phyloP scores from a whole-genome alignment of 2,113 vertebrate genomes.

The Mustela lutreola region DNA sequence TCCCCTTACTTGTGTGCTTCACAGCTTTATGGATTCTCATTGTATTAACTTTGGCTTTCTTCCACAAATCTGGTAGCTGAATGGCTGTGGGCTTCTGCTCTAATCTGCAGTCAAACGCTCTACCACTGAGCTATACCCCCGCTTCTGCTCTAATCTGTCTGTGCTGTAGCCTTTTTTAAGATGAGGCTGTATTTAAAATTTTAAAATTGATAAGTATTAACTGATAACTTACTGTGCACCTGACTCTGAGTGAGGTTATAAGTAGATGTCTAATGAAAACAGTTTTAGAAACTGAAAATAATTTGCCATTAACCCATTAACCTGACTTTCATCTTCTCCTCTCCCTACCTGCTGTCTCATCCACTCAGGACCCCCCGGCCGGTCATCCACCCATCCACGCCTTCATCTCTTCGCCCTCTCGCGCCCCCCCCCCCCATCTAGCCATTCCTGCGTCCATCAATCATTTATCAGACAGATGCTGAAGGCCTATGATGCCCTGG shows the following conservation, averaged over 20 bases:
- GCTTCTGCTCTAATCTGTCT: neutral
- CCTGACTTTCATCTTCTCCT: neutral
- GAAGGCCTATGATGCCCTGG: neutral
- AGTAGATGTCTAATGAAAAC: slow-evolving; percentile 32
- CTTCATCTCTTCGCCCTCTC: too few relatives aligned
- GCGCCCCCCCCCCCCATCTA: neutral
- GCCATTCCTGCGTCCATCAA: neutral
- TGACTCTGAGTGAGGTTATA: neutral
- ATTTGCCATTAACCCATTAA: neutral
- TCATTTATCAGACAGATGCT: slow-evolving; percentile 23
- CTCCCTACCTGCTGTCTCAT: neutral
- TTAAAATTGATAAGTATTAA: neutral
- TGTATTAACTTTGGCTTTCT: slow-evolving; percentile 11
- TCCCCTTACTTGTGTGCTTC: neutral
- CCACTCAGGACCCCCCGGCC: too few relatives aligned
- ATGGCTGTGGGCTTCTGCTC: neutral
- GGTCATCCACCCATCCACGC: neutral
- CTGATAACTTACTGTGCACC: neutral
- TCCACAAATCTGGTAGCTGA: slow-evolving; percentile 10
- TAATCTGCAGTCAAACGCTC: neutral
- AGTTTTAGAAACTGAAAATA: slow-evolving; percentile 39
- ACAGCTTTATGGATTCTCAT: slow-evolving; percentile 2
- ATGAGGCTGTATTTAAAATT: slow-evolving; percentile 38
- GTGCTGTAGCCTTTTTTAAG: neutral
- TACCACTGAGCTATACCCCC: too few relatives aligned